Evolutionary conservation across 2,797 vertebrate species (phyloP).

Genomic region (Melanotaenia maccullochi): DNA sequence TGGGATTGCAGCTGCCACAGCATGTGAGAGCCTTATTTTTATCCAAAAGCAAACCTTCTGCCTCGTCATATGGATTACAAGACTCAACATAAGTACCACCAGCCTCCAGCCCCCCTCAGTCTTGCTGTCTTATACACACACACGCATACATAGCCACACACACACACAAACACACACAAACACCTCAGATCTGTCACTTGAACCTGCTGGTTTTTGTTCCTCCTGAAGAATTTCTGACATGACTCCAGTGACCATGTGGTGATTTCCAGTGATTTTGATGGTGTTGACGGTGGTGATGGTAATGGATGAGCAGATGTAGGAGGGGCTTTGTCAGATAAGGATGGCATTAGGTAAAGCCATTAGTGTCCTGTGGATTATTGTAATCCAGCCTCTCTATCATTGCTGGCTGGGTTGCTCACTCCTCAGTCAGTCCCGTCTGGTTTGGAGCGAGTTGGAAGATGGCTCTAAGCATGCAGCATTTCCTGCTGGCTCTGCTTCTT

Average conservation of each 20-base stretch:
- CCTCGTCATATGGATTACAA: slow-evolving; percentile 51
- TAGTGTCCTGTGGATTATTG: slow-evolving; percentile 85
- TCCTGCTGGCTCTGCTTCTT: slow-evolving; percentile 86
- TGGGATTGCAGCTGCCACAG: neutral
- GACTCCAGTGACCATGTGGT: slow-evolving; percentile 20
- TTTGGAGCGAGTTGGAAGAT: slow-evolving; percentile 81
- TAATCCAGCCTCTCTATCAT: slow-evolving; percentile 85
- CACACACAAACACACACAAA: neutral
- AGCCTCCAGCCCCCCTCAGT: slow-evolving; percentile 7
- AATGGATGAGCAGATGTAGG: slow-evolving; percentile 66
- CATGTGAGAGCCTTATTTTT: neutral
- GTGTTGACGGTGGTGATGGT: slow-evolving; percentile 32
- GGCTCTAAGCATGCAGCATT: slow-evolving; percentile 72
- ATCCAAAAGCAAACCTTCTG: slow-evolving; percentile 53
- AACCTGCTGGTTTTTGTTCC: slow-evolving; percentile 2
- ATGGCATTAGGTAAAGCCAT: slow-evolving; percentile 86
- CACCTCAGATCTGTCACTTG: slow-evolving; percentile 11
- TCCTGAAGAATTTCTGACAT: slow-evolving; percentile 34
- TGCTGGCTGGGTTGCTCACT: slow-evolving; percentile 69
- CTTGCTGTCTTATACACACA: slow-evolving; percentile 6
- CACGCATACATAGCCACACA: slow-evolving; percentile 23
- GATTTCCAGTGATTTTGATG: slow-evolving; percentile 35
- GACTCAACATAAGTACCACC: slow-evolving; percentile 36
- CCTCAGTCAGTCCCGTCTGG: slow-evolving; percentile 51
- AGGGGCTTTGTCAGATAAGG: slow-evolving; percentile 79